Evolutionary conservation across 2,888 invertebrate species (phyloP).

Genomic region (Thelaira solivaga): DNA sequence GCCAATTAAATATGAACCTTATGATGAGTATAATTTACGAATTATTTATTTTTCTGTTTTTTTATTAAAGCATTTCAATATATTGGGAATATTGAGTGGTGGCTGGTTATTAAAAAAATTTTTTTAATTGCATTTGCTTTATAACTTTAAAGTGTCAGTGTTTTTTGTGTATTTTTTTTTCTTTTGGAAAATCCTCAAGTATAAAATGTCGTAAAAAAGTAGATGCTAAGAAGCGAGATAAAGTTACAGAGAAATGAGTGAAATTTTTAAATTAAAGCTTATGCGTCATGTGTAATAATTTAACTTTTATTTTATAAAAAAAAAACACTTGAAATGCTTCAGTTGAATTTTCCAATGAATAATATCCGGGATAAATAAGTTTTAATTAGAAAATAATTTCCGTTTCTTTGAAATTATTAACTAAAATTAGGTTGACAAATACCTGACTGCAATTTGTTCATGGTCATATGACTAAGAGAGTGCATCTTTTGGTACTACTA

Average conservation of each 20-base stretch:
- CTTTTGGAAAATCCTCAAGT: background rate
- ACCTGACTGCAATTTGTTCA: no score
- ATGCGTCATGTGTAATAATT: no score
- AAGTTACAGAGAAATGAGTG: background rate
- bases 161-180: no score
- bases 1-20: constrained; percentile 41
- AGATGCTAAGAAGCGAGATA: background rate
- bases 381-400: no score
- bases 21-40: constrained; percentile 35
- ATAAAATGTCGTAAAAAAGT: constrained; percentile 17
- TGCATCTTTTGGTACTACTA: no score
- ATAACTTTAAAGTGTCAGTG: background rate
- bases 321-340: no score
- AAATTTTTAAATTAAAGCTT: background rate
- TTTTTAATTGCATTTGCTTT: constrained; percentile 2
- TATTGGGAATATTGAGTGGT: constrained; percentile 15
- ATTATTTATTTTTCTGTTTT: no score
- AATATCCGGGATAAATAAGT: no score
- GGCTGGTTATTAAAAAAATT: constrained; percentile 1
- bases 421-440: no score
- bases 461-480: no score
- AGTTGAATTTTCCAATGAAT: background rate
- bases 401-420: no score
- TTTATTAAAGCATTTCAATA: constrained; percentile 18
- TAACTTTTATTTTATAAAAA: no score